phyloP scores from a whole-genome alignment of 2,888 invertebrate genomes.

The Caenorhabditis sp. region DNA sequence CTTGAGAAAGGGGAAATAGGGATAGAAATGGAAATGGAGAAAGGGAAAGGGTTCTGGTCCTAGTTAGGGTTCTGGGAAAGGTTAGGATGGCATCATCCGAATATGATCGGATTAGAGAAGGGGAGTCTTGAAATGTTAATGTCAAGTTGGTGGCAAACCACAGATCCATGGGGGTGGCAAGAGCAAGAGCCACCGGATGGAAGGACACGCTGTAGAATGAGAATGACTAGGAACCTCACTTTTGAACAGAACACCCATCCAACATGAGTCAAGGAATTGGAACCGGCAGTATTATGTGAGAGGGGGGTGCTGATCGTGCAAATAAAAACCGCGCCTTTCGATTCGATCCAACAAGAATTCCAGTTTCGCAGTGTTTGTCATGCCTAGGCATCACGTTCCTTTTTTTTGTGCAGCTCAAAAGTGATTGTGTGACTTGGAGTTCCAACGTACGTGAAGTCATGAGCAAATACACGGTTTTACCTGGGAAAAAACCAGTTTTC shows the following conservation, averaged over 20 bases:
- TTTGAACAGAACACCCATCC: conserved; percentile 51
- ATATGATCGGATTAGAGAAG: conserved; percentile 17
- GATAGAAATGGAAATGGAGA: neutral
- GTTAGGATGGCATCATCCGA: neutral
- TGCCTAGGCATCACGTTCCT: conserved; percentile 55
- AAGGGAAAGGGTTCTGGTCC: conserved; percentile 23
- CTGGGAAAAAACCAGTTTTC: conserved; percentile 4
- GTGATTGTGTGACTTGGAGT: conserved; percentile 28
- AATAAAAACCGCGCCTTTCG: conserved; percentile 48
- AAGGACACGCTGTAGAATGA: no score
- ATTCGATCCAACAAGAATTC: conserved; percentile 35
- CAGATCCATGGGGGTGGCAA: neutral
- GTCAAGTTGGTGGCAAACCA: no score
- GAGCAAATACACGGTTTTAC: conserved; percentile 34
- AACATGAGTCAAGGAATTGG: conserved; percentile 55
- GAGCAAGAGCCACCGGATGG: neutral
- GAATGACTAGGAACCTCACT: conserved; percentile 32
- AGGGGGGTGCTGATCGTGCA: conserved; percentile 32
- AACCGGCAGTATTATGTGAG: conserved; percentile 61
- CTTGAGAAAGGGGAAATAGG: neutral
- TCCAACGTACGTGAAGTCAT: conserved; percentile 34
- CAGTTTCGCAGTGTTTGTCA: conserved; percentile 50
- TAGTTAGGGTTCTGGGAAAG: no score
- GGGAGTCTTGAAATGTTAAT: neutral
- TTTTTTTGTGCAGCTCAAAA: no score